Evolutionary conservation across 2,888 invertebrate species (phyloP), one percentile per base, ranked within the genome.

Genomic region (Molorchus minor): DNA sequence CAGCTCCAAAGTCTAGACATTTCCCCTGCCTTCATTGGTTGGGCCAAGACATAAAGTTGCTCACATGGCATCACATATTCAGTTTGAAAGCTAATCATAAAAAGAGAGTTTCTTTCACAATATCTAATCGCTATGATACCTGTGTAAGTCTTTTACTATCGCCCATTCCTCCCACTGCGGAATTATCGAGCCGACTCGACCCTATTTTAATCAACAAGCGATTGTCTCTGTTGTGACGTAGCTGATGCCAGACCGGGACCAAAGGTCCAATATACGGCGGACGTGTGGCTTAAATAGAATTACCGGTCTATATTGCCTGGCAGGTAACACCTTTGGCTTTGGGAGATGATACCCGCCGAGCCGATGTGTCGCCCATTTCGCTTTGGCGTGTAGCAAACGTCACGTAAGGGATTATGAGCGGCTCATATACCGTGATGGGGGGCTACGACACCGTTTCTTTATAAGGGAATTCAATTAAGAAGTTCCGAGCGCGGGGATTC

Each of bases 301-400:
- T 45, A 45, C 45, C 45, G 45, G 21, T 17, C n/a, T 21, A 45
- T 45, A 45, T 45, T 45, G 45, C 45, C 13, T 45, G 2, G 25
- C 25, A 25, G 3, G 10, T 45, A 45, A 45, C 45, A 45, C 45
- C 45, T 45, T 45, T 25, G 45, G 45, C 45, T 45, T 45, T 29
- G 30, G 10, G 30, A 17, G 45, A 45, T 29, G 30, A 45, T 25
- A 45, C 16, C 45, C 13, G 45, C 4, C 13, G 30, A 40, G 17
- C 17, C 17, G 40, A 40, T 40, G 29, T 29, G 3, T 15, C 15
- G 10, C 15, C 29, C 44, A 10, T 16, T 15, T 29, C 21, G 21
- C 29, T 16, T 16, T n/a, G 17, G n/a, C 19, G 17, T 35, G 47
- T 21, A 47, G 33, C 47, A 47, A 47, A 47, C 16, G 35, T 35